These are phyloP conservation scores for Phyllotis vaccarum DNA, from an alignment of 2,797 vertebrate species.

Conservation along the genomic window DNA sequence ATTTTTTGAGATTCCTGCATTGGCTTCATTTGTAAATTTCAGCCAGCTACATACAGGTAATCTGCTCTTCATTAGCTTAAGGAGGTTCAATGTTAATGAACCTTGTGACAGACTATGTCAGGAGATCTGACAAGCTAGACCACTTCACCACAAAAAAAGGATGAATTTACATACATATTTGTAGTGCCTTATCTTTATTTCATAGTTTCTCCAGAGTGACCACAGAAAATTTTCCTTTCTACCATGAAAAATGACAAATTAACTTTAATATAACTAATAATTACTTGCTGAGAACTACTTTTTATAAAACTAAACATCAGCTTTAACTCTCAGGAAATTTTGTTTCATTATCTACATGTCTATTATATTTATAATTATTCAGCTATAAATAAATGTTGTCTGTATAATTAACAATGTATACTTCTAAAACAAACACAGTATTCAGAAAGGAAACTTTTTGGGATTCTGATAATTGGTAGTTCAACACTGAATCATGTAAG, in stretches of 20 bases:
- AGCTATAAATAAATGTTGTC: not conserved
- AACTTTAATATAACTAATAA: not conserved
- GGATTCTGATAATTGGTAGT: slow-evolving; percentile 1
- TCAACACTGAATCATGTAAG: not conserved
- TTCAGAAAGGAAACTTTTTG: not conserved
- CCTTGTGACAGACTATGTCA: not conserved
- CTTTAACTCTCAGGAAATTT: not conserved
- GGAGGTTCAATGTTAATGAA: not conserved
- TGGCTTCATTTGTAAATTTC: slow-evolving; percentile 1
- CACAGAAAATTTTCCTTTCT: not conserved
- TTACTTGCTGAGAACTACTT: slow-evolving; percentile 26
- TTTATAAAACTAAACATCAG: not conserved
- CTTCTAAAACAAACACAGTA: slow-evolving; percentile 27
- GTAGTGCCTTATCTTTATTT: slow-evolving; percentile 6
- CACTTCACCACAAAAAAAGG: not conserved
- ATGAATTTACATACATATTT: slow-evolving; percentile 19
- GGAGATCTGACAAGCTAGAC: not conserved
- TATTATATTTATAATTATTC: slow-evolving; percentile 3
- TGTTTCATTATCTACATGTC: not conserved
- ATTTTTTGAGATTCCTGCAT: not conserved
- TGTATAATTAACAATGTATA: not conserved
- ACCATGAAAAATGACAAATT: slow-evolving; percentile 16
- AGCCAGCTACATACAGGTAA: not conserved
- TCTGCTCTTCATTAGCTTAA: slow-evolving; percentile 20
- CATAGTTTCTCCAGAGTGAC: not conserved